phyloP scores from a whole-genome alignment of 1,140 invertebrate species.

The Apis cerana region DNA sequence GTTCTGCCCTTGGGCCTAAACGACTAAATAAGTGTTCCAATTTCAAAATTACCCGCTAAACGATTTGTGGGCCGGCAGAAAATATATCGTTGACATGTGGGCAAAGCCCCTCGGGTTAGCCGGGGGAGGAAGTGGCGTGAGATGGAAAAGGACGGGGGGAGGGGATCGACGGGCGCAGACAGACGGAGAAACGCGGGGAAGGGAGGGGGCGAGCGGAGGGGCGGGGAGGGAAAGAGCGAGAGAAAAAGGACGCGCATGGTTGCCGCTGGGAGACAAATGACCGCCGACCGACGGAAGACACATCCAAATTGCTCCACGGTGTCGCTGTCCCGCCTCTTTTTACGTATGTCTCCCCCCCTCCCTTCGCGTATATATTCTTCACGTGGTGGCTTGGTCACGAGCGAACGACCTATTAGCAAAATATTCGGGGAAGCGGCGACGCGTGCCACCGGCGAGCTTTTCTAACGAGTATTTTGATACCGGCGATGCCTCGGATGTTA shows the following conservation, averaged over 20 bases:
- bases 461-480: slow-evolving; percentile 36
- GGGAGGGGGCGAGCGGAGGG: not conserved
- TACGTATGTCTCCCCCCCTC: slow-evolving; percentile 44
- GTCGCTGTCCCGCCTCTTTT: slow-evolving; percentile 64
- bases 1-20: slow-evolving; percentile 77
- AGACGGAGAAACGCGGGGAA: slow-evolving; percentile 12
- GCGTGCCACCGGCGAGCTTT: slow-evolving; percentile 55
- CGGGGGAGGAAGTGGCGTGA: not conserved
- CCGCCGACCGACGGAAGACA: slow-evolving; percentile 67
- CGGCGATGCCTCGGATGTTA: slow-evolving; percentile 27
- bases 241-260: slow-evolving; percentile 55
- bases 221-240: slow-evolving; percentile 43
- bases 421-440: slow-evolving; percentile 49
- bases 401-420: slow-evolving; percentile 67
- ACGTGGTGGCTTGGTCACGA: slow-evolving; percentile 41
- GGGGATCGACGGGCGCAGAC: not conserved
- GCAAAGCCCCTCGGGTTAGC: slow-evolving; percentile 67
- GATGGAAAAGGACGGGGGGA: slow-evolving; percentile 24
- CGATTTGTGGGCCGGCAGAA: slow-evolving; percentile 80
- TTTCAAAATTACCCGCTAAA: slow-evolving; percentile 80
- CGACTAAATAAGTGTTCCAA: slow-evolving; percentile 81
- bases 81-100: slow-evolving; percentile 81
- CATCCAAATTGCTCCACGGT: slow-evolving; percentile 70
- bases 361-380: slow-evolving; percentile 54
- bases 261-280: slow-evolving; percentile 71